Conservation (phyloP, 2,888 invertebrate species). For the Tetranychus piercei region DNA sequence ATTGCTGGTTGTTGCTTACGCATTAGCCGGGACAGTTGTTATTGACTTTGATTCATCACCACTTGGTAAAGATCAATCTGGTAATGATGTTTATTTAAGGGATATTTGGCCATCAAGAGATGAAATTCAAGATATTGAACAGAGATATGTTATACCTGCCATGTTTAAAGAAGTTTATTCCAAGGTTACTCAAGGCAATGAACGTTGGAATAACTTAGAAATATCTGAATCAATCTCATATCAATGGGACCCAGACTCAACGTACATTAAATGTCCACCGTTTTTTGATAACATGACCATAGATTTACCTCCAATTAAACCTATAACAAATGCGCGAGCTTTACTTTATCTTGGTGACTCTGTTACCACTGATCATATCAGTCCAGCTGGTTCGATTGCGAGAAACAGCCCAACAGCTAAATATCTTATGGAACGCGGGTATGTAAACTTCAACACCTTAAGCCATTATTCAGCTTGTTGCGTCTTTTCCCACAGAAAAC, state of each 20-base stretch:
- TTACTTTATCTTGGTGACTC: slow-evolving; percentile 79
- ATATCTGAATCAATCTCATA: slow-evolving; percentile 67
- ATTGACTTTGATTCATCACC: slow-evolving; percentile 86
- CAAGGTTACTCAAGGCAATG: slow-evolving; percentile 63
- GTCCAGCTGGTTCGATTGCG: slow-evolving; percentile 92
- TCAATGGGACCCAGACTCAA: slow-evolving; percentile 72
- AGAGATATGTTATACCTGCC: slow-evolving; percentile 70
- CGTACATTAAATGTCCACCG: slow-evolving; percentile 88
- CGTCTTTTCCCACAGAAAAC: not conserved
- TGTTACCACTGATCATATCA: slow-evolving; percentile 96
- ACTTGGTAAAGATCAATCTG: slow-evolving; percentile 31
- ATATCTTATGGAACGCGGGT: slow-evolving; percentile 53
- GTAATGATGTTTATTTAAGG: slow-evolving; percentile 54
- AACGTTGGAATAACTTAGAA: slow-evolving; percentile 60
- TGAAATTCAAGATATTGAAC: slow-evolving; percentile 69
- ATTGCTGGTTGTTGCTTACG: slow-evolving; percentile 86
- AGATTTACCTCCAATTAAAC: slow-evolving; percentile 43
- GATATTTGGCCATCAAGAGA: slow-evolving; percentile 88
- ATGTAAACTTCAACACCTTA: slow-evolving; percentile 27
- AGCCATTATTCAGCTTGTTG: not conserved
- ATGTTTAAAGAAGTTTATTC: slow-evolving; percentile 89
- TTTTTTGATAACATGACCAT: slow-evolving; percentile 65
- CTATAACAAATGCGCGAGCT: slow-evolving; percentile 55
- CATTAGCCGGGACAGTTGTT: slow-evolving; percentile 79
- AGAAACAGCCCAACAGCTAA: slow-evolving; percentile 78